Percentiles rank a stretch among this genome's conserved stretches.
Conservation (phyloP, 2,113 vertebrate genomes). For the Forbesichthys papilliferus region DNA sequence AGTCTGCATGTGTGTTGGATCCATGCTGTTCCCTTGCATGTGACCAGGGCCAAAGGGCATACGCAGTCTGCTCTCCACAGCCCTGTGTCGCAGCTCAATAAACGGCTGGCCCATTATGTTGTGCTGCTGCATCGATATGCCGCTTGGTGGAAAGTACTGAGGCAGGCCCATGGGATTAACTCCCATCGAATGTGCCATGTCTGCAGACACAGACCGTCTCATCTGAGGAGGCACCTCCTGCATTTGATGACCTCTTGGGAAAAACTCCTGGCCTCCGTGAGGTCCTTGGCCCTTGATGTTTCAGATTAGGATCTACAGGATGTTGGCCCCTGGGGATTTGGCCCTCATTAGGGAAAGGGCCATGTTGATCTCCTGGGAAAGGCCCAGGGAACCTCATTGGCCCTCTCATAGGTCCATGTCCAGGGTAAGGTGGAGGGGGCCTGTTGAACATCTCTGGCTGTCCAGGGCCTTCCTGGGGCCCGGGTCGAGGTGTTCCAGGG, state of each 20-base stretch:
- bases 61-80: conserved; percentile 82
- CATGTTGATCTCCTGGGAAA: conserved; percentile 83
- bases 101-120: conserved; percentile 92
- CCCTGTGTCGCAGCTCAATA: conserved; percentile 90
- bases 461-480: conserved; percentile 85
- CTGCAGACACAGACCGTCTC: conserved; percentile 85
- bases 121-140: conserved; percentile 88
- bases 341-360: conserved; percentile 82
- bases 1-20: conserved; percentile 71
- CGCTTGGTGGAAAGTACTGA: conserved; percentile 85
- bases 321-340: conserved; percentile 82
- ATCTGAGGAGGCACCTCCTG: conserved; percentile 84
- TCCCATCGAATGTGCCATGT: conserved; percentile 81
- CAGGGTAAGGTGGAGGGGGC: conserved; percentile 95
- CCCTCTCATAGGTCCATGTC: conserved; percentile 83
- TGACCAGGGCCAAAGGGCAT: conserved; percentile 75
- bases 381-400: conserved; percentile 80
- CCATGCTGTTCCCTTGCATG: conserved; percentile 73
- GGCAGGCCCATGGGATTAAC: conserved; percentile 74
- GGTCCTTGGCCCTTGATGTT: conserved; percentile 86
- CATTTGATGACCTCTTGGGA: conserved; percentile 83
- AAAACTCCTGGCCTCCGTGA: conserved; percentile 82
- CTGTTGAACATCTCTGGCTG: conserved; percentile 83
- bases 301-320: conserved; percentile 80
- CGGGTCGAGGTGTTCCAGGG: conserved; percentile 78